Conservation (phyloP, 2,888 invertebrate species). For the Hydropsyche betteni region DNA sequence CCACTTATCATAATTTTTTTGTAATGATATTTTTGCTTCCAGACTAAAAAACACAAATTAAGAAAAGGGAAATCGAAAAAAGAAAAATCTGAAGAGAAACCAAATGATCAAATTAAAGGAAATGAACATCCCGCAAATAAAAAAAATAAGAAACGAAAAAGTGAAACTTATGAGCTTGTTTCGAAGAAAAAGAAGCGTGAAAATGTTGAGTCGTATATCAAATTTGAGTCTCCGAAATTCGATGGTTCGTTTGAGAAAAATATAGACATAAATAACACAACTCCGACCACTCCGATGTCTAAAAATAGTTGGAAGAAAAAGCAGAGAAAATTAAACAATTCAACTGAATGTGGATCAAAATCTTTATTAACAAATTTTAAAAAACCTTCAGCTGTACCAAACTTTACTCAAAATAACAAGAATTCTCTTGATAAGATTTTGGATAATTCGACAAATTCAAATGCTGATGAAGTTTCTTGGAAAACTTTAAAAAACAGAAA, state of each 20-base stretch:
- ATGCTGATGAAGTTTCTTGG: background rate
- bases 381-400: too few relatives aligned
- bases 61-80: slow-evolving; percentile 30
- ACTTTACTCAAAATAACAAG: background rate
- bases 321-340: background rate
- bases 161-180: background rate
- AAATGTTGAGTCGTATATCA: slow-evolving; percentile 1
- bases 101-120: background rate
- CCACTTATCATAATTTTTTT: background rate
- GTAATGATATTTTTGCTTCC: background rate
- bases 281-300: background rate
- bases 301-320: slow-evolving; percentile 3
- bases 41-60: slow-evolving; percentile 42
- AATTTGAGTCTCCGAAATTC: slow-evolving; percentile 54
- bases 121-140: slow-evolving; percentile 27
- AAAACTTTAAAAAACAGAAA: slow-evolving; percentile 18
- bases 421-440: too few relatives aligned
- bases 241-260: slow-evolving; percentile 58
- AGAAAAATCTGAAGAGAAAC: slow-evolving; percentile 11
- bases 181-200: slow-evolving; percentile 8
- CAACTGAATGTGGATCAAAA: background rate
- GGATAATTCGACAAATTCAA: background rate
- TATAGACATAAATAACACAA: background rate
- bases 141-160: slow-evolving; percentile 38
- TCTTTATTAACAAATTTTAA: too few relatives aligned